Percentiles rank a stretch among this genome's conserved stretches.
phyloP scores from a whole-genome alignment of 2,888 invertebrate species.

The Nomada fucata region DNA sequence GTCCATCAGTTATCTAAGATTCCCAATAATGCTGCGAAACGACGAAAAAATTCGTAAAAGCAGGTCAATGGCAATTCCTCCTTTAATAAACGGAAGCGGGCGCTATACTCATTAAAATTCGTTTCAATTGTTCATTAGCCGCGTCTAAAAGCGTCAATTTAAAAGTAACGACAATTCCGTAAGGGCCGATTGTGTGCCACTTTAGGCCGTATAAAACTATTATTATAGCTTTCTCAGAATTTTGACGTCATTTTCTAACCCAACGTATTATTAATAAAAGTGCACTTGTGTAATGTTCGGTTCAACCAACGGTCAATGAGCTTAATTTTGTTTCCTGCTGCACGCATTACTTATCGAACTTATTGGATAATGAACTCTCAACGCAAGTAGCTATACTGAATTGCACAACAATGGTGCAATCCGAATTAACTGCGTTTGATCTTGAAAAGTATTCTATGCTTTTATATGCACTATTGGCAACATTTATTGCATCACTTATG shows the following conservation, averaged over 20 bases:
- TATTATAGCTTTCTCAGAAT: conserved; percentile 38
- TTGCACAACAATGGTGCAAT: background rate
- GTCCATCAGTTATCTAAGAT: too few species aligned
- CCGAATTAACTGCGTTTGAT: too few species aligned
- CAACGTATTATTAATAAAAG: conserved; percentile 4
- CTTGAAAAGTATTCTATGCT: too few species aligned
- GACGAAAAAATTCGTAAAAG: conserved; percentile 12
- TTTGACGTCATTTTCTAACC: background rate
- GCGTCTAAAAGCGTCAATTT: conserved; percentile 44
- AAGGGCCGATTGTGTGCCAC: conserved; percentile 48
- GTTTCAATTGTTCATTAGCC: conserved; percentile 53
- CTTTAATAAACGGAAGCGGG: conserved; percentile 60
- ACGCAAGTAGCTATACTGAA: background rate
- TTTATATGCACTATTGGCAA: too few species aligned
- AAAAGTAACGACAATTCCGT: conserved; percentile 60
- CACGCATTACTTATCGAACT: conserved; percentile 58
- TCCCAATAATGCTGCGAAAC: background rate
- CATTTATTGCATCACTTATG: too few species aligned
- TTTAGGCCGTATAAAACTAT: conserved; percentile 17
- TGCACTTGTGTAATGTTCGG: conserved; percentile 43
- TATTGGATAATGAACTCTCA: conserved; percentile 34
- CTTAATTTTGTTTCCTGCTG: conserved; percentile 68
- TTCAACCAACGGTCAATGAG: conserved; percentile 50
- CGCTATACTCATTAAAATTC: conserved; percentile 70
- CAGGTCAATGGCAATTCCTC: conserved; percentile 13